phyloP scores from a whole-genome alignment of 2,113 vertebrate species.

The Carettochelys insculpta region DNA sequence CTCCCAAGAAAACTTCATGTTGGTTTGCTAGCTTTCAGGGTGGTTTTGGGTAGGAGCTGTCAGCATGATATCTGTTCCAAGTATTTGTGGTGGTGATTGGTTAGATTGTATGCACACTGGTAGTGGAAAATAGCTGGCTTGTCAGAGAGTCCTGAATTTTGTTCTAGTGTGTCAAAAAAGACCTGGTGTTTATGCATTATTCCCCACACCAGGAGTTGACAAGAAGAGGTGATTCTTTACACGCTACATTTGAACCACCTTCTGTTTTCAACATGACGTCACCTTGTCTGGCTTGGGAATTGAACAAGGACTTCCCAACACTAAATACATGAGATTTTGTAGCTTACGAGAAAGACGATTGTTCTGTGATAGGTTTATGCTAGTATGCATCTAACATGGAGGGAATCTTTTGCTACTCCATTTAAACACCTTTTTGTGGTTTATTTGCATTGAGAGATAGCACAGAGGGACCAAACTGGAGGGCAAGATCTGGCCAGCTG shows the following conservation, averaged over 20 bases:
- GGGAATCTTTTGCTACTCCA: not conserved
- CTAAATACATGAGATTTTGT: not conserved
- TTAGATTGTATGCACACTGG: too few species aligned
- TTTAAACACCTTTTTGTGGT: not conserved
- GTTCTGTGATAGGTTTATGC: not conserved
- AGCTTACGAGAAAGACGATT: not conserved
- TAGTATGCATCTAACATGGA: not conserved
- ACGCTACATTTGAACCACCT: conserved; percentile 52
- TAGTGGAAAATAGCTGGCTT: too few species aligned
- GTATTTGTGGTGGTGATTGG: not conserved
- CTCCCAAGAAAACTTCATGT: not conserved
- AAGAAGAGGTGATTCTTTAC: not conserved
- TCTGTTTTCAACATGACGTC: conserved; percentile 52
- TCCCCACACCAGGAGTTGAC: not conserved
- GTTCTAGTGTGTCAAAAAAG: not conserved
- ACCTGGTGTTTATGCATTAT: not conserved
- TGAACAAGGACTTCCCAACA: conserved; percentile 13
- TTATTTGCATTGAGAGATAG: not conserved
- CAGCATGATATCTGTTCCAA: not conserved
- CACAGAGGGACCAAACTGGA: not conserved
- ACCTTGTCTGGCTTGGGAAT: conserved; percentile 44
- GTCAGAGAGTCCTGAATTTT: not conserved
- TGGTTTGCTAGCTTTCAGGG: not conserved
- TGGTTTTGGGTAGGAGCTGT: not conserved
- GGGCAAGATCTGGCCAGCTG: not conserved